phyloP scores from a whole-genome alignment of 2,888 invertebrate genomes.

The Campoplex nolae region DNA sequence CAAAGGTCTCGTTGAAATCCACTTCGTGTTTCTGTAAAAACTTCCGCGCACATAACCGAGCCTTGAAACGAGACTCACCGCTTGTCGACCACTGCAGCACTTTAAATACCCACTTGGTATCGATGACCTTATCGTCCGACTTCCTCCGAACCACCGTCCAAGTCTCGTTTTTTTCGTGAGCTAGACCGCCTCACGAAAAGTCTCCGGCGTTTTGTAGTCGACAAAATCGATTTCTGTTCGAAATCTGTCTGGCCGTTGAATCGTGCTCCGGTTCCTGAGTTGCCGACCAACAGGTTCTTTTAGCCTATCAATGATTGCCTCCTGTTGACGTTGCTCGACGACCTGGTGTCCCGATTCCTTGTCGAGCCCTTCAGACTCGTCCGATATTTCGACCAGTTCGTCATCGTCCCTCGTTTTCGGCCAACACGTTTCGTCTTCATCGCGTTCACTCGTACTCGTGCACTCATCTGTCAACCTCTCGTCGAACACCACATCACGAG shows the following conservation, averaged over 20 bases:
- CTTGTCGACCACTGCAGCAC: conserved; percentile 6
- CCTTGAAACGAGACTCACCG: background rate
- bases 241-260: no score
- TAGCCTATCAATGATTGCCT: no score
- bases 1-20: conserved; percentile 63
- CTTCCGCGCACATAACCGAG: conserved; percentile 57
- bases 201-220: no score
- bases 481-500: conserved; percentile 56
- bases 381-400: no score
- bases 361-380: no score
- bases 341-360: no score
- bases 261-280: no score
- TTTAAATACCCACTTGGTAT: conserved; percentile 32
- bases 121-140: background rate
- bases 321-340: no score
- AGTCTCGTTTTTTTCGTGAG: conserved; percentile 9
- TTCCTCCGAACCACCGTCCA: conserved; percentile 2
- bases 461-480: background rate
- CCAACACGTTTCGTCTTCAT: no score
- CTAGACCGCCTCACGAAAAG: background rate
- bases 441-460: background rate
- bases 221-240: no score
- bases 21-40: conserved; percentile 58
- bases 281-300: no score
- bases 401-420: background rate